Base-by-base conservation (phyloP, 2,888 invertebrate species). In the Machimus atricapillus region DNA sequence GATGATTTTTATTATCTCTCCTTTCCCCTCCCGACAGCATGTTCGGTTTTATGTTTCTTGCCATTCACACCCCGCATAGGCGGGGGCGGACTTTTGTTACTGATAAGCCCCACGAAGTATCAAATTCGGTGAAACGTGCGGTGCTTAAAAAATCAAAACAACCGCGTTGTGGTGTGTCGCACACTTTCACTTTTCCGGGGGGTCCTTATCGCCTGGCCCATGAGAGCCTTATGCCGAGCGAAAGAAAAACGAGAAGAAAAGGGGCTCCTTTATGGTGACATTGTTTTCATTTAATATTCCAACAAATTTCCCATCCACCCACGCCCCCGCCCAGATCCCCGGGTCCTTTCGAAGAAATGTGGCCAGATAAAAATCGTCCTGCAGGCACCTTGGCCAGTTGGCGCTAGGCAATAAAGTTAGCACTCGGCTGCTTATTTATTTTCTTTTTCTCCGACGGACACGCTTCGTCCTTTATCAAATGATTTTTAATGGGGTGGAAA, bases 401-500 rank as follows among this genome's bases (percentile, higher is more conserved):
- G 85, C 27, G 23, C 58, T 23, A 56, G 78, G 77, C 58, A 78
- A 78, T 86, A 78, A 78, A 86, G 77, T 86, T 78, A 56, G 58
- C 86, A 46, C 40, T 86, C 31, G 86, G 37, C 52, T 86, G 31
- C 40, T 78, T 78, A 86, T 86, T 56, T 86, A 58, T 86, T 86
- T 76, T 52, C 23, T 43, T 86, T 86, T 86, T 86, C 16, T 58
- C 43, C 43, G 43, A 87, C 86, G 87, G 87, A 87, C 87, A 85
- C 86, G 82, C 87, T 87, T 66, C 87, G 85, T 87, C 86, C 86
- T 87, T 86, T 88, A 87, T 88, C 83, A 88, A 87, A 88, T 88
- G 86, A 88, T 87, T 88, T 88, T 87, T 87, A 90, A 90, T 90
- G 89, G 90, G 89, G 90, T 90, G 89, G 90, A 90, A 90, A 90